Conservation (phyloP, 1,140 invertebrate species). For the Antheraea pernyi region DNA sequence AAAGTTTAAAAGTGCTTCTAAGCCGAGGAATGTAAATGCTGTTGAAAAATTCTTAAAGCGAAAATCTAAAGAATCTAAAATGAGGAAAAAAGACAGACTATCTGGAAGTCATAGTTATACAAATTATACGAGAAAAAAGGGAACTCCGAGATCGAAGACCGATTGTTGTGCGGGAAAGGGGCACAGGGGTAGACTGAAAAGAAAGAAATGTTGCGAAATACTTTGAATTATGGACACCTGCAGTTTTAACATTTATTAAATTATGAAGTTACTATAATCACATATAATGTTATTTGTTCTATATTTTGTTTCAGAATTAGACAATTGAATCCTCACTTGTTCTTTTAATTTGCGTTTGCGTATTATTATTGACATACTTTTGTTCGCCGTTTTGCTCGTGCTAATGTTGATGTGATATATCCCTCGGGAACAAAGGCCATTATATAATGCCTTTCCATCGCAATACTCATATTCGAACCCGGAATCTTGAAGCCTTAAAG, state of each 20-base stretch:
- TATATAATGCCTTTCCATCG: no score
- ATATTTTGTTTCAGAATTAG: background rate
- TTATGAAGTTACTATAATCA: background rate
- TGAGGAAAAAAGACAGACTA: slow-evolving; percentile 51
- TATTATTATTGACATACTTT: background rate
- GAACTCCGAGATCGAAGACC: slow-evolving; percentile 24
- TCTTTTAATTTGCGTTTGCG: background rate
- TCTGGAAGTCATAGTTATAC: slow-evolving; percentile 45
- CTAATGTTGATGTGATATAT: no score
- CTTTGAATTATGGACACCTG: slow-evolving; percentile 30
- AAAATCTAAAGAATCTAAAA: slow-evolving; percentile 53
- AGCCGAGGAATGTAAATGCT: slow-evolving; percentile 41
- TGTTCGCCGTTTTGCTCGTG: background rate
- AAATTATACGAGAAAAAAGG: slow-evolving; percentile 42
- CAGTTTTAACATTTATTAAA: background rate
- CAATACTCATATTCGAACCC: no score
- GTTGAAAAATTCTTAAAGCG: slow-evolving; percentile 53
- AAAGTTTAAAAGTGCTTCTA: slow-evolving; percentile 36
- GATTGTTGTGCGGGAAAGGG: slow-evolving; percentile 59
- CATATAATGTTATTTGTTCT: background rate
- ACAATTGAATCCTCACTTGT: background rate
- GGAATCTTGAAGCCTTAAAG: no score
- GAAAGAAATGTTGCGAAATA: slow-evolving; percentile 49
- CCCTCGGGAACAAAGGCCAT: no score
- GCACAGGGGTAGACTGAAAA: slow-evolving; percentile 54